Conservation (phyloP, 2,113 vertebrate species). For the Rissa tridactyla region DNA sequence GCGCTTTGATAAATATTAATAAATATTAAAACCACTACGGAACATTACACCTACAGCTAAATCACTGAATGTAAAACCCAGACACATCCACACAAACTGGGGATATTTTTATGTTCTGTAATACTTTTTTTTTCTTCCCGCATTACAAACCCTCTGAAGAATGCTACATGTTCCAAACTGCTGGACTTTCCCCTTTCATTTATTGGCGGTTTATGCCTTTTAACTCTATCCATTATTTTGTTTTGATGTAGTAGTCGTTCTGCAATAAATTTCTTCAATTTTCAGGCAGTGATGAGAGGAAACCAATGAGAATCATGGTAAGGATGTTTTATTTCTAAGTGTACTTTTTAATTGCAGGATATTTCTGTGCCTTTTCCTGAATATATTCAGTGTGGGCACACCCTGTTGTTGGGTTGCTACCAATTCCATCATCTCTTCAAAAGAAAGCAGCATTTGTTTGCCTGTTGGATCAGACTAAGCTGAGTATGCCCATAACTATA, state of each 20-base stretch:
- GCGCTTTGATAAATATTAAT: neutral
- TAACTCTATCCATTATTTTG: neutral
- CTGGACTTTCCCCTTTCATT: constrained; percentile 12
- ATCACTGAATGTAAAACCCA: neutral
- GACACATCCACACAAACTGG: neutral
- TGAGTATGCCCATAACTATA: neutral
- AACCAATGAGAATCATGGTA: neutral
- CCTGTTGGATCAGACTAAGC: neutral
- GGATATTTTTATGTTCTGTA: constrained; percentile 14
- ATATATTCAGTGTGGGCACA: neutral
- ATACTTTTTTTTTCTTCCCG: neutral
- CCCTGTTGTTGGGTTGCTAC: constrained; percentile 3
- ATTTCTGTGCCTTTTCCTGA: constrained; percentile 14
- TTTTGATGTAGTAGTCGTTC: neutral
- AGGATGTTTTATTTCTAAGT: neutral
- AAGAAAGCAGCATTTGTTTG: constrained; percentile 46
- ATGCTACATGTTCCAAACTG: constrained; percentile 19
- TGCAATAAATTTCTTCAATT: neutral
- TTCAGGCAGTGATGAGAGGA: neutral
- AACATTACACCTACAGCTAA: neutral
- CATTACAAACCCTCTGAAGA: constrained; percentile 36
- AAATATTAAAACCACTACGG: neutral
- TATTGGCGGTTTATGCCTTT: neutral
- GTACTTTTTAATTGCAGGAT: constrained; percentile 3
- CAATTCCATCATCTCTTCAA: constrained; percentile 15